Evolutionary conservation across 2,888 invertebrate genomes (phyloP), one percentile per base, ranked within the genome.

Genomic region (Plebejus argus): DNA sequence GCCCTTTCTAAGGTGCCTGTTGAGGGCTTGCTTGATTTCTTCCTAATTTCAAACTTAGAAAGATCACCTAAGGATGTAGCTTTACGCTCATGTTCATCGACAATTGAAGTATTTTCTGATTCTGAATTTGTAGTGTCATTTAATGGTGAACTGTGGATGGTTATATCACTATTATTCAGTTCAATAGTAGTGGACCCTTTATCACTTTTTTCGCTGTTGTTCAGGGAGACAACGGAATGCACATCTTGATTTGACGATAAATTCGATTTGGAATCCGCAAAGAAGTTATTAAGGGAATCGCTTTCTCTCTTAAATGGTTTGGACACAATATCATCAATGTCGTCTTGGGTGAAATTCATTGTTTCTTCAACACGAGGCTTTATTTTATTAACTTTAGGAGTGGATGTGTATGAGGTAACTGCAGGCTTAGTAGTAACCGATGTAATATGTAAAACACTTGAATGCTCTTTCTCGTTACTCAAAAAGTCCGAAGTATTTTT

Each of bases 31-130:
- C 86, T 94, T 33, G 91, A 85, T 81, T 91, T 93, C 61, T 92
- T 81, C 83, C 91, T 87, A 12, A 93, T 79, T 84, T 94, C 93
- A 80, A 97, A 96, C 85, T 96, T 96, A 0, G 97, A 97, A 76
- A 97, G 90, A 88, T 97, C 97, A 0, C 97, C 97, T 1, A 97
- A 93, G 58, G 97, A 97, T 0, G 97, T 96, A 2, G 97, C 97
- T 90, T 96, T 97, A 23, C 97, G 91, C 84, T 96, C 96, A 81
- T 96, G 96, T 76, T 96, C 95, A 80, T 95, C 95, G 78, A 91
- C 87, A 78, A 91, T 88, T 0, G 95, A 94, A 12, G 91, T 87
- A 82, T 95, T 93, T 80, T 91, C 93, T 10, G 92, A 91, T 1
- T 83, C 86, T n/a, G 93, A 92, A 80, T 87, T 87, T 6, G 85